Conservation (phyloP, 2,888 invertebrate genomes). For the Protonemura montana region DNA sequence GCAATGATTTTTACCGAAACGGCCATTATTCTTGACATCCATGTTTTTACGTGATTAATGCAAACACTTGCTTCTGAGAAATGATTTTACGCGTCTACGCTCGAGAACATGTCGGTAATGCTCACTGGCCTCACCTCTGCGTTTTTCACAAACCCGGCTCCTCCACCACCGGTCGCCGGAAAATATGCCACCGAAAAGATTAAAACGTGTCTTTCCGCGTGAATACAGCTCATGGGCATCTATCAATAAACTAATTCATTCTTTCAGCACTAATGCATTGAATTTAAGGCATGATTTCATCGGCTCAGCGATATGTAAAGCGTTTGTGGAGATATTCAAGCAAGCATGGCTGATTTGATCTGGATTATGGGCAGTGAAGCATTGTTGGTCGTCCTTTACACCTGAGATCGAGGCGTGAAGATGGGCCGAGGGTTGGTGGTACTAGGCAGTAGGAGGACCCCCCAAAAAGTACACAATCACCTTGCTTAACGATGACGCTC, state of each 20-base stretch:
- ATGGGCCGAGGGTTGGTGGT: background rate
- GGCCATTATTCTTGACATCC: background rate
- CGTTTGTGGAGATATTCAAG: background rate
- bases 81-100: background rate
- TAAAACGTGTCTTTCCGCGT: background rate
- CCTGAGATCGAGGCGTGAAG: constrained; percentile 16
- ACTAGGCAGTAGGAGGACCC: constrained; percentile 18
- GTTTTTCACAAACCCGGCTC: background rate
- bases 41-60: constrained; percentile 12
- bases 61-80: constrained; percentile 7
- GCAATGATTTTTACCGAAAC: constrained; percentile 14
- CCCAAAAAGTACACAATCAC: constrained; percentile 47
- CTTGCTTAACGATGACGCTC: constrained; percentile 44
- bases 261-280: no score
- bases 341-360: background rate
- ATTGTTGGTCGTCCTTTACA: background rate
- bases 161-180: background rate
- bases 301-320: background rate
- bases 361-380: background rate
- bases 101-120: background rate
- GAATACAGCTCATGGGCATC: background rate
- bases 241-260: background rate
- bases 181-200: background rate
- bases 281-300: no score
- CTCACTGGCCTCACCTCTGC: background rate